Evolutionary conservation across 2,113 vertebrate species (phyloP).

Genomic region (Callipepla squamata): DNA sequence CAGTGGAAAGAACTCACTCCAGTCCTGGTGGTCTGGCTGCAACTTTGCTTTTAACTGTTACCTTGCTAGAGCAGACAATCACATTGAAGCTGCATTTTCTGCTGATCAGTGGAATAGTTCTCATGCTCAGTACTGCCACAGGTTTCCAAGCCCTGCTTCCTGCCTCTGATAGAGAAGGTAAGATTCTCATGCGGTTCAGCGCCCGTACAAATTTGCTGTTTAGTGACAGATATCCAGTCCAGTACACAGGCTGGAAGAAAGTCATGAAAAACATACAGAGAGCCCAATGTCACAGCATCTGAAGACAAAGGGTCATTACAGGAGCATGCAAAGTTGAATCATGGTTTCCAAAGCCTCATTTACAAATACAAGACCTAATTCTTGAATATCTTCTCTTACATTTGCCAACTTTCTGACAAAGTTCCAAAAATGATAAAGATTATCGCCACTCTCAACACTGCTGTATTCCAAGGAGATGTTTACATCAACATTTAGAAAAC

Average conservation of each 20-base stretch:
- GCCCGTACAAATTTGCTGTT: neutral
- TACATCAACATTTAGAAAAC: neutral
- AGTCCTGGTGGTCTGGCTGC: neutral
- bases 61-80: neutral
- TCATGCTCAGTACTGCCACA: neutral
- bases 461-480: neutral
- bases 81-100: neutral
- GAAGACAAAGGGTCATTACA: neutral
- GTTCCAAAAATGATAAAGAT: neutral
- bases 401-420: neutral
- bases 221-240: neutral
- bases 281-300: neutral
- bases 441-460: neutral
- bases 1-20: conserved; percentile 5
- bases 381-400: neutral
- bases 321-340: neutral
- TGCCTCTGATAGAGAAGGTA: neutral
- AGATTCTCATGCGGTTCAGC: neutral
- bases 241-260: neutral
- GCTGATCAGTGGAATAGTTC: neutral
- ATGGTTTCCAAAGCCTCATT: neutral
- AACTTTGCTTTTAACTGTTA: conserved; percentile 7
- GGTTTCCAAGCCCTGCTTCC: neutral
- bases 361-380: neutral
- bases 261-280: neutral